Evolutionary conservation across 1,140 invertebrate species (phyloP).

Genomic region (Dendroctonus valens): DNA sequence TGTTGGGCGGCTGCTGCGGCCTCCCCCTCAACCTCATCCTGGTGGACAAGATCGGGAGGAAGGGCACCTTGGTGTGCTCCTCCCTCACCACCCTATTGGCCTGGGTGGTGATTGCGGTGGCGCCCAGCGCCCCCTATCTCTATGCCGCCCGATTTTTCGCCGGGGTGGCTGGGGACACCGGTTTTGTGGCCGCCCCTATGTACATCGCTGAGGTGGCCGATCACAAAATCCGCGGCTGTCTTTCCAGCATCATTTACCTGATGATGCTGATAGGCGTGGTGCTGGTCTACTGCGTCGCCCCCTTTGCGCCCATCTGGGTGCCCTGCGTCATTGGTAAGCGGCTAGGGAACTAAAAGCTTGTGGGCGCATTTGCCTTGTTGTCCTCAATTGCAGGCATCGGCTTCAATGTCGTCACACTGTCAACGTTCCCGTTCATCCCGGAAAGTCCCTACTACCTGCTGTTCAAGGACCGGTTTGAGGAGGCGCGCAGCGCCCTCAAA

Average conservation of each 20-base stretch:
- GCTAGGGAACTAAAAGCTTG: background rate
- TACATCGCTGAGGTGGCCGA: conserved; percentile 48
- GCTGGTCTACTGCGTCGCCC: conserved; percentile 41
- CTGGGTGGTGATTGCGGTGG: conserved; percentile 60
- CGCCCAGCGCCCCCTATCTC: conserved; percentile 50
- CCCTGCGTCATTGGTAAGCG: conserved; percentile 36
- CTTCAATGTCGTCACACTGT: conserved; percentile 26
- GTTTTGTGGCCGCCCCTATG: conserved; percentile 45
- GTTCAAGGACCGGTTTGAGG: conserved; percentile 46
- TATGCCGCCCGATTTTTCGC: conserved; percentile 53
- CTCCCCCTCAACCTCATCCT: conserved; percentile 56
- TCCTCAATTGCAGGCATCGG: conserved; percentile 26
- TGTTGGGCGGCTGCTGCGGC: conserved; percentile 61
- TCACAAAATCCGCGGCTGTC: conserved; percentile 44
- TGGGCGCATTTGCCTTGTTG: background rate
- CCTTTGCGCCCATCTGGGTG: conserved; percentile 39
- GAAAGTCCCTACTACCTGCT: conserved; percentile 42
- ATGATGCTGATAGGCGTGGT: conserved; percentile 45
- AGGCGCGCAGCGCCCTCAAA: conserved; percentile 54
- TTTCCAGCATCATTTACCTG: conserved; percentile 43
- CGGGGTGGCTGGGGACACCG: conserved; percentile 42
- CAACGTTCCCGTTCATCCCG: conserved; percentile 39
- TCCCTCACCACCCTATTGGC: conserved; percentile 60
- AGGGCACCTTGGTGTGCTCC: conserved; percentile 54
- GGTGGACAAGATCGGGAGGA: conserved; percentile 65